phyloP scores from a whole-genome alignment of 1,140 invertebrate genomes.

The Philopotamus ludificatus region DNA sequence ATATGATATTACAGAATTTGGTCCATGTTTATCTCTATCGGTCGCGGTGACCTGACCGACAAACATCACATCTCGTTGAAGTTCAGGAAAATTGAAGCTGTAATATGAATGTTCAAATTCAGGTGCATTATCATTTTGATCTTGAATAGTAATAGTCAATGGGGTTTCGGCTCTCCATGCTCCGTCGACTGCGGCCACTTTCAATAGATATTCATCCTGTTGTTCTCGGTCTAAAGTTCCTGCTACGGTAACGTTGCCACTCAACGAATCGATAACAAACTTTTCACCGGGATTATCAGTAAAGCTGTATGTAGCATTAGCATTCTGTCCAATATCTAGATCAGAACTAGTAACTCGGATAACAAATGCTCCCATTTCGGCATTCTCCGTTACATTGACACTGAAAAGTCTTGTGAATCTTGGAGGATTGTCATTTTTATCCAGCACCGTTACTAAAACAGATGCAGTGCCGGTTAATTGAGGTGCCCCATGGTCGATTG shows the following conservation, averaged over 20 bases:
- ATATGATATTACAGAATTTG: conserved; percentile 92
- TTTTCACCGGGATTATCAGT: conserved; percentile 85
- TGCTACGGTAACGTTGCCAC: conserved; percentile 90
- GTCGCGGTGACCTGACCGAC: conserved; percentile 86
- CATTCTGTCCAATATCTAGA: conserved; percentile 81
- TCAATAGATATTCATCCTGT: conserved; percentile 87
- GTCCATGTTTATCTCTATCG: conserved; percentile 88
- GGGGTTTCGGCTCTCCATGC: conserved; percentile 87
- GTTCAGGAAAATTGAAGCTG: conserved; percentile 86
- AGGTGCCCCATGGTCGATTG: conserved; percentile 82
- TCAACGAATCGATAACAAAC: conserved; percentile 83
- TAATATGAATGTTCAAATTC: conserved; percentile 87
- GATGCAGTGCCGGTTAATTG: conserved; percentile 80
- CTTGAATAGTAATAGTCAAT: conserved; percentile 88
- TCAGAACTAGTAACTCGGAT: conserved; percentile 90
- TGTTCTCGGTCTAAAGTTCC: conserved; percentile 81
- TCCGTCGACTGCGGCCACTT: conserved; percentile 83
- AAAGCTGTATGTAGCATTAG: conserved; percentile 85
- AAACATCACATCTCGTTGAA: conserved; percentile 73
- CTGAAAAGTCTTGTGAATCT: conserved; percentile 89
- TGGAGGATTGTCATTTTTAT: conserved; percentile 95
- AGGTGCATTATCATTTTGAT: conserved; percentile 92
- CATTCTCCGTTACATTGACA: conserved; percentile 94
- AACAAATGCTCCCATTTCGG: conserved; percentile 88
- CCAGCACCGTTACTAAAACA: conserved; percentile 78